Base-by-base conservation (phyloP, 2,888 invertebrate genomes). In the Baronia brevicornis region DNA sequence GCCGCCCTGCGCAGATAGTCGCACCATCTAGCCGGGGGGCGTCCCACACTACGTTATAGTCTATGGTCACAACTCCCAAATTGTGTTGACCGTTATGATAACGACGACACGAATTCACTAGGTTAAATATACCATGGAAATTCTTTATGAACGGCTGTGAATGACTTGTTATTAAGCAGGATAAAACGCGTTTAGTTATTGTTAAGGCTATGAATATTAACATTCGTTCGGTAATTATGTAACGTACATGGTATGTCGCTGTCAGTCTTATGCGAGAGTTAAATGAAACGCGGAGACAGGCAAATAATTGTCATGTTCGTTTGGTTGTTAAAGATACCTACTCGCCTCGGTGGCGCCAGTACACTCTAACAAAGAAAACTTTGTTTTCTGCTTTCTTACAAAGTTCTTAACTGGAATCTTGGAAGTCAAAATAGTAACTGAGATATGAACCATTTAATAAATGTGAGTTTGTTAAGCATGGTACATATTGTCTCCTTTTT, bases 341-440 rank as follows among this genome's bases (percentile, higher is more conserved):
- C 36, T 51, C 58, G 59, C 33, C 60, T 37, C 30, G 41, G 21
- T 45, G 62, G 56, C 62, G 60, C 60, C 60, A 39, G 49, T 47
- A 47, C 48, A 32, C 17, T 34, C 33, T 33, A 38, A 60, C 54
- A 56, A 51, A 49, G 54, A 44, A 26, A 32, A 39, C 42, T 48
- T 48, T 59, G 54, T 54, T 43, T 46, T 47, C 36, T 41, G 39
- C 43, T 50, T 47, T 46, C 44, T 48, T 50, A 53, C 52, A 51
- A 52, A 47, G 50, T 48, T 44, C 36, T 41, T 43, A 46, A 48
- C 40, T 50, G 50, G 39, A 36, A 37, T 27, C 13, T 18, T 31
- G 37, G 36, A 44, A 44, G 44, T 44, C 44, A 41, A 42, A 24
- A 21, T 18, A 33, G 7, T 33, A 25, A 21, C 7, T 33, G 17